phyloP scores from a whole-genome alignment of 2,113 vertebrate species.

The Silurus glanis region DNA sequence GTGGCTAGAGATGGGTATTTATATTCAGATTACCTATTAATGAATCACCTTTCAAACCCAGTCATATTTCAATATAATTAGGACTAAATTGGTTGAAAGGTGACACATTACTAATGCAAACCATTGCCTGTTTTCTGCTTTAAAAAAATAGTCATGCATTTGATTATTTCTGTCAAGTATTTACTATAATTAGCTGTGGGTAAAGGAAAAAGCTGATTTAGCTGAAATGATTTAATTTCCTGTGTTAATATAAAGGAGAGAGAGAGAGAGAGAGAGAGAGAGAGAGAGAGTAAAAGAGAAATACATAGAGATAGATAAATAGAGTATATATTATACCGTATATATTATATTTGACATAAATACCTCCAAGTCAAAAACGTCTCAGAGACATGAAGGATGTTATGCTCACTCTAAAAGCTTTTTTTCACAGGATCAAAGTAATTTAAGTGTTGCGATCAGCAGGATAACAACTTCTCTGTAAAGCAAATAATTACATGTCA shows the following conservation, averaged over 20 bases:
- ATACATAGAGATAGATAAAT: too few species aligned
- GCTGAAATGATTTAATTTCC: conserved; percentile 11
- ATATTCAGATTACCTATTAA: conserved; percentile 10
- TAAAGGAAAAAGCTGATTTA: conserved; percentile 30
- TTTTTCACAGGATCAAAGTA: conserved; percentile 15
- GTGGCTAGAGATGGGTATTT: neutral
- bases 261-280: too few species aligned
- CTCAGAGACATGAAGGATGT: neutral
- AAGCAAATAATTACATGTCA: conserved; percentile 69
- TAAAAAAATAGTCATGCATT: conserved; percentile 27
- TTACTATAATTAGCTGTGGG: conserved; percentile 33
- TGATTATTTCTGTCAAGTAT: conserved; percentile 37
- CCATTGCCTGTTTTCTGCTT: conserved; percentile 45
- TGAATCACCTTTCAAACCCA: conserved; percentile 27
- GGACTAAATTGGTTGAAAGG: conserved; percentile 35
- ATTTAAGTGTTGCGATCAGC: conserved; percentile 17
- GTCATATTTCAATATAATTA: conserved; percentile 35
- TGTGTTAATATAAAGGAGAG: too few species aligned
- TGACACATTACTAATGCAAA: conserved; percentile 53
- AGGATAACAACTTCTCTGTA: conserved; percentile 48
- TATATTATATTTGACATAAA: neutral
- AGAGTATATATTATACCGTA: too few species aligned
- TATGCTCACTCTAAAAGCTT: neutral
- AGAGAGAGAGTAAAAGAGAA: too few species aligned
- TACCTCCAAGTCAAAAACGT: neutral